These are phyloP conservation scores for Coendou prehensilis DNA, from an alignment of 2,797 vertebrate species.

Conservation along the genomic window DNA sequence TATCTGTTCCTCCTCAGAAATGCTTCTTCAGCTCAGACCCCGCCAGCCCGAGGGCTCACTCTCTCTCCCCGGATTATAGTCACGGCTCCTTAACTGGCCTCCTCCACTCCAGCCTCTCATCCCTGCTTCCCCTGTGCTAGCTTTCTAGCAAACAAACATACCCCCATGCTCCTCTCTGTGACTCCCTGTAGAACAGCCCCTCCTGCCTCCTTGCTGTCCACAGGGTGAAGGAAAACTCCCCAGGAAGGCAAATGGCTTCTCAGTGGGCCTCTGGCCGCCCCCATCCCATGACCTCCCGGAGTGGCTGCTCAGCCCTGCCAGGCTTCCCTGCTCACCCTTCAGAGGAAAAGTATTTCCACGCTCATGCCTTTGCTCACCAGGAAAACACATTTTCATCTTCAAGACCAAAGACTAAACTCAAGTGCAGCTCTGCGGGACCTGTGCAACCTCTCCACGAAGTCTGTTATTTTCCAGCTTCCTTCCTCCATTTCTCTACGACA, in stretches of 20 bases:
- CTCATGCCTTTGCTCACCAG: background rate
- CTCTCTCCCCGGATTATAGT: background rate
- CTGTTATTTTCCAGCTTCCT: background rate
- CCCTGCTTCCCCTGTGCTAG: background rate
- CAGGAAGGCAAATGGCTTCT: background rate
- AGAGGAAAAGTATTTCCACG: background rate
- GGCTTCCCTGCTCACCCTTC: background rate
- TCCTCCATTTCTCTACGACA: background rate
- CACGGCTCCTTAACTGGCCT: background rate
- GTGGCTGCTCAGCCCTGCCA: background rate
- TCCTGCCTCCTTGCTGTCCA: background rate
- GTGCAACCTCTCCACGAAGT: background rate
- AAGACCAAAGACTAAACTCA: background rate
- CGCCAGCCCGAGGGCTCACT: background rate
- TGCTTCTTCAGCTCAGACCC: background rate
- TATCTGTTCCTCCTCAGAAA: conserved; percentile 30
- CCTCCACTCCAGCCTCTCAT: background rate
- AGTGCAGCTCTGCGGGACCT: background rate
- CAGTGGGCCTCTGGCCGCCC: background rate
- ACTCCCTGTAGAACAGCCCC: background rate
- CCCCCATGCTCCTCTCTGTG: background rate
- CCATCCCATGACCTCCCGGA: background rate
- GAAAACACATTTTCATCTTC: background rate
- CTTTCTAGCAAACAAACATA: background rate
- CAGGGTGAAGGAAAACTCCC: background rate